Base-by-base conservation (phyloP, 2,888 invertebrate genomes). In the Loripinus fragilis region DNA sequence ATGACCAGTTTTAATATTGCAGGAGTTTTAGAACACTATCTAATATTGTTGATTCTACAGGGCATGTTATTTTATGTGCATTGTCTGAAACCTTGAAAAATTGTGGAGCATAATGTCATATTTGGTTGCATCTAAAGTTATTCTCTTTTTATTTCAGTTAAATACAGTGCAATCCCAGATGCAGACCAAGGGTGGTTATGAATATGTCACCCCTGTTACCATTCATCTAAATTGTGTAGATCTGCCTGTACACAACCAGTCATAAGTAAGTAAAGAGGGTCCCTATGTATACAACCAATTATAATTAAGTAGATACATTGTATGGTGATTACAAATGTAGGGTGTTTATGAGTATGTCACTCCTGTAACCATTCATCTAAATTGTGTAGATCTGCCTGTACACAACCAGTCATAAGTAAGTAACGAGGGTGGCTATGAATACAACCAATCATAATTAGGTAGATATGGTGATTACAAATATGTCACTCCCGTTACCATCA, bases 281-380 rank as follows among this genome's bases (percentile, higher is more conserved):
- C n/a, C n/a, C n/a, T n/a, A n/a, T n/a, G n/a, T n/a, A n/a, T n/a
- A n/a, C n/a, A n/a, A n/a, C n/a, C n/a, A n/a, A n/a, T n/a, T n/a
- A n/a, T n/a, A n/a, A n/a, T n/a, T n/a, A n/a, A n/a, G n/a, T n/a
- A n/a, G n/a, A n/a, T n/a, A n/a, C n/a, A n/a, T n/a, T n/a, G n/a
- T n/a, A n/a, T n/a, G n/a, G n/a, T n/a, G n/a, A n/a, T n/a, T 98
- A 98, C 97, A 97, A 94, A 97, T 98, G 94, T 98, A 98, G 95
- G 98, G 98, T 72, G 98, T 98, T 3, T 98, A 87, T 93, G 97
- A 98, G 93, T 95, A 96, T 94, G 95, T 96, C 45, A 87, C 94
- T 64, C 92, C 94, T 2, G 92, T 93, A 12, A 89, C 89, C 80
- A 88, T 92, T 15, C 89, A 91, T 75, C 81, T 92, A 52, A 87